Evolutionary conservation across 2,888 invertebrate genomes (phyloP).

Genomic region (Eupithecia tripunctaria): DNA sequence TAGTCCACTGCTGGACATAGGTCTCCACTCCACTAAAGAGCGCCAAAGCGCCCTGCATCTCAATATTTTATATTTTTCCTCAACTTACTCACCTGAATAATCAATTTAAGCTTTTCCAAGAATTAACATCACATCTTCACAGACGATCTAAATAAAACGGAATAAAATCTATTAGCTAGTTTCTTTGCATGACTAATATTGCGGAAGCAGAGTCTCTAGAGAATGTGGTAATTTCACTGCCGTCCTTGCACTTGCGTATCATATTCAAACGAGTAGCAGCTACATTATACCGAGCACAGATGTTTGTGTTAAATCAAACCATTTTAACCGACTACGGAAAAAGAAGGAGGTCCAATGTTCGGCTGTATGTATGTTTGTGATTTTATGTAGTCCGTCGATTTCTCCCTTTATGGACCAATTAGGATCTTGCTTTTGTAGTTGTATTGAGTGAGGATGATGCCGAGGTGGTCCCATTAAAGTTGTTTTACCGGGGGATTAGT

Average conservation of each 20-base stretch:
- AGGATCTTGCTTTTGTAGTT: too few relatives aligned
- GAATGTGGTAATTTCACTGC: constrained; percentile 4
- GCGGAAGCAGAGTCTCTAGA: neutral
- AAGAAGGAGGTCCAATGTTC: too few relatives aligned
- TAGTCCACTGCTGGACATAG: too few relatives aligned
- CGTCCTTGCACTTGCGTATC: constrained; percentile 13
- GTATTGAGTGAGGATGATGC: too few relatives aligned
- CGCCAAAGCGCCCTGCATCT: too few relatives aligned
- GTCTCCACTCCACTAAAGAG: too few relatives aligned
- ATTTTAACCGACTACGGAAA: too few relatives aligned
- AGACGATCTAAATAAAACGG: neutral
- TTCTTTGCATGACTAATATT: neutral
- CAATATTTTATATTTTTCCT: neutral
- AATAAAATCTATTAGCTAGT: neutral
- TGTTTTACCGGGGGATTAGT: too few relatives aligned
- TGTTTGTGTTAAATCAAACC: neutral
- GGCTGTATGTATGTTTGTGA: too few relatives aligned
- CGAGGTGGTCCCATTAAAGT: too few relatives aligned
- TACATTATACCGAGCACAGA: neutral
- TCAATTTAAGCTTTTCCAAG: neutral
- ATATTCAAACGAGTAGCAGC: constrained; percentile 6
- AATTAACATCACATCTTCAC: neutral
- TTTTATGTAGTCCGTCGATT: too few relatives aligned
- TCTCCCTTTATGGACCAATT: too few relatives aligned
- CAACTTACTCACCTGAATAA: neutral